Evolutionary conservation across 2,888 invertebrate genomes (phyloP).

Genomic region (Cephonodes hylas): DNA sequence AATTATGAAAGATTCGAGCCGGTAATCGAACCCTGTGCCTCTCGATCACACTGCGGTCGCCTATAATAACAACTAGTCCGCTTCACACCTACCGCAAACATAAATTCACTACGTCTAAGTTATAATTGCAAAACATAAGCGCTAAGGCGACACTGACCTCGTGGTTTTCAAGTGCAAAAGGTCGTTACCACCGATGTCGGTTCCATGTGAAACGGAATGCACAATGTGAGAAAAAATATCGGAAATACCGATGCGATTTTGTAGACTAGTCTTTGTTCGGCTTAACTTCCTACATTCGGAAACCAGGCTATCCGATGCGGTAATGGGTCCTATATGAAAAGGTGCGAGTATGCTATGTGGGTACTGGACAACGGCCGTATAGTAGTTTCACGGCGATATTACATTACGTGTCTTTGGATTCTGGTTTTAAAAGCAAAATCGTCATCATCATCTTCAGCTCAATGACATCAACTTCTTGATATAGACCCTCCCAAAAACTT

Average conservation of each 20-base stretch:
- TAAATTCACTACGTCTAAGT: constrained; percentile 37
- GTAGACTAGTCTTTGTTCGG: constrained; percentile 11
- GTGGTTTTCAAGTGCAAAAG: constrained; percentile 63
- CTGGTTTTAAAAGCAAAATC: too few relatives aligned
- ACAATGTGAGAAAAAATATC: constrained; percentile 14
- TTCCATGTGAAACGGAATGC: constrained; percentile 32
- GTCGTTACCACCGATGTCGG: constrained; percentile 53
- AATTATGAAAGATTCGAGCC: too few relatives aligned
- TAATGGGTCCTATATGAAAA: not conserved
- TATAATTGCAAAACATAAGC: constrained; percentile 61
- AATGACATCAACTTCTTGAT: too few relatives aligned
- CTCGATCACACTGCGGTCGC: too few relatives aligned
- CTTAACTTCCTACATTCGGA: constrained; percentile 2
- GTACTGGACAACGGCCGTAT: not conserved
- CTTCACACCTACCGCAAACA: not conserved
- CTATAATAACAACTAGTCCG: too few relatives aligned
- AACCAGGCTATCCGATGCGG: not conserved
- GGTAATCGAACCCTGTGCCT: too few relatives aligned
- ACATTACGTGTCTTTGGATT: too few relatives aligned
- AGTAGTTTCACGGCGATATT: too few relatives aligned
- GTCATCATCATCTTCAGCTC: too few relatives aligned
- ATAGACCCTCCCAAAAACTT: too few relatives aligned
- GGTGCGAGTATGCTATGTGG: not conserved
- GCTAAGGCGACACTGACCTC: constrained; percentile 68
- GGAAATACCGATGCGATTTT: constrained; percentile 10